phyloP scores from a whole-genome alignment of 2,888 invertebrate genomes.

The Tryphoninae sp. region DNA sequence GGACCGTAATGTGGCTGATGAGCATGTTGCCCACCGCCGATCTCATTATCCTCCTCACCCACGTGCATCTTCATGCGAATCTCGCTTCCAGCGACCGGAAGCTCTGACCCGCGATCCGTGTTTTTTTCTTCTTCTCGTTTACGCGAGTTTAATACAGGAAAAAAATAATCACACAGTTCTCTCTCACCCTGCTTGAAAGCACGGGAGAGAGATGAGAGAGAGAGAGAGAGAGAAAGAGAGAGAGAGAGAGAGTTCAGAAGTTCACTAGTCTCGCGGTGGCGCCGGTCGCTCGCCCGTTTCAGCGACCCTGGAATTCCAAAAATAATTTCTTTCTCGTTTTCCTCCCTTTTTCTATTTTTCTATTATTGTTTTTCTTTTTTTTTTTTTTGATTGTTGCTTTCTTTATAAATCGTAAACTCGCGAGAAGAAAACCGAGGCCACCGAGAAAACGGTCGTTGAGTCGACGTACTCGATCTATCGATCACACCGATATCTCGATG shows the following conservation, averaged over 20 bases:
- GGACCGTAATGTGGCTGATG: conserved; percentile 71
- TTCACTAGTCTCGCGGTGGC: conserved; percentile 18
- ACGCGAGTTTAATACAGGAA: neutral
- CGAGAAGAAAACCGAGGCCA: conserved; percentile 32
- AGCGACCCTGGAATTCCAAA: neutral
- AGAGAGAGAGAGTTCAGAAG: neutral
- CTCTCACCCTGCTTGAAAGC: neutral
- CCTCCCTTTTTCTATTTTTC: neutral
- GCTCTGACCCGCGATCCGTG: neutral
- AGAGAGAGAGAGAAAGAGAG: neutral
- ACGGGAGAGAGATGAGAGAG: conserved; percentile 3
- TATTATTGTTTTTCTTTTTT: neutral
- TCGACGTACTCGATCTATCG: conserved; percentile 33
- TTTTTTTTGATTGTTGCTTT: conserved; percentile 12
- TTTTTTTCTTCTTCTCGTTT: neutral
- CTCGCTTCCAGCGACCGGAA: conserved; percentile 47
- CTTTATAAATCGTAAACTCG: neutral
- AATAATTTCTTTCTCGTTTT: neutral
- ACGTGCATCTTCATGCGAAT: conserved; percentile 72
- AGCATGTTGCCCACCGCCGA: conserved; percentile 69
- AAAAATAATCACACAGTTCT: neutral
- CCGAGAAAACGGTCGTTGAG: conserved; percentile 18
- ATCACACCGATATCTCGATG: conserved; percentile 18
- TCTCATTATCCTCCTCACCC: conserved; percentile 72
- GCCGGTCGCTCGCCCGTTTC: neutral